A percentile compares a stretch with the other conserved stretches of the same genome.
These are phyloP conservation scores for Camponotus vicinus DNA, from an alignment of 1,140 invertebrate species.

Conservation along the genomic window DNA sequence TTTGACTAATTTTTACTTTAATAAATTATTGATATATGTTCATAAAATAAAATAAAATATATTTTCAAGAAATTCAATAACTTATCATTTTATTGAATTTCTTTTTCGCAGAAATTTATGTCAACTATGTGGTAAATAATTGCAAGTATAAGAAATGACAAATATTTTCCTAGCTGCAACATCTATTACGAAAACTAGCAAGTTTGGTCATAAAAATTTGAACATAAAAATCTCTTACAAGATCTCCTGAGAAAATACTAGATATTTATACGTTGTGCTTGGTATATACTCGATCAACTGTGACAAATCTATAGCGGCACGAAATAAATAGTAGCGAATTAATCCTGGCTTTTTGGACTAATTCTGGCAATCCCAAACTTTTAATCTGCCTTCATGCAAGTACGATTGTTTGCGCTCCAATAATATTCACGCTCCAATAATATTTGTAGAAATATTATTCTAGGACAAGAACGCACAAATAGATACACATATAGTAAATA, in stretches of 20 bases:
- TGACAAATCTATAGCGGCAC: conserved; percentile 12
- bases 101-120: neutral
- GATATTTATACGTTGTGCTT: neutral
- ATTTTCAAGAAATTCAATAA: conserved; percentile 12
- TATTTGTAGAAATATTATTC: neutral
- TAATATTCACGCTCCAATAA: neutral
- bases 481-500: neutral
- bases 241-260: neutral
- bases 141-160: neutral
- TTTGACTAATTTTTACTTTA: conserved; percentile 8
- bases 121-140: neutral
- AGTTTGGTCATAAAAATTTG: neutral
- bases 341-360: neutral
- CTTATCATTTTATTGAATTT: conserved; percentile 25
- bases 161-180: conserved; percentile 15
- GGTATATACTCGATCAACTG: conserved; percentile 25
- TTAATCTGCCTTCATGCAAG: neutral
- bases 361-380: neutral
- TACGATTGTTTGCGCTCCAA: neutral
- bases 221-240: conserved; percentile 22
- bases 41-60: conserved; percentile 8
- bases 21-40: conserved; percentile 23
- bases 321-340: conserved; percentile 43
- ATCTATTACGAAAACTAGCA: neutral
- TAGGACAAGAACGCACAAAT: neutral